Conservation (phyloP, 2,113 vertebrate species). For the Strix uralensis region DNA sequence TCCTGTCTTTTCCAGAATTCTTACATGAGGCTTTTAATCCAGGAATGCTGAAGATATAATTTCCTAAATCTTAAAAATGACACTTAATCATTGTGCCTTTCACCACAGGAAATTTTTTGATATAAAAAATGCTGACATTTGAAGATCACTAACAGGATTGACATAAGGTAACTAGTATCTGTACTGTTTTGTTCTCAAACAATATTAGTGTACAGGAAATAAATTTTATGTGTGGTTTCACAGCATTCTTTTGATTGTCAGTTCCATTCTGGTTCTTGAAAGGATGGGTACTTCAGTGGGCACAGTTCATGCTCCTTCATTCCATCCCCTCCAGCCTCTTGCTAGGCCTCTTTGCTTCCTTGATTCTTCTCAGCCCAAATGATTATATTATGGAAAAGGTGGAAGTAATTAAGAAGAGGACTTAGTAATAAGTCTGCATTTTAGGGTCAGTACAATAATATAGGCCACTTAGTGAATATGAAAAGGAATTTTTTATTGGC, state of each 20-base stretch:
- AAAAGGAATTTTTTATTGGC: neutral
- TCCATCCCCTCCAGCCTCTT: neutral
- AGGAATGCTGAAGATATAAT: neutral
- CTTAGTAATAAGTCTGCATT: neutral
- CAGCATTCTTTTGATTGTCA: neutral
- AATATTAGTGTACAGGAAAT: neutral
- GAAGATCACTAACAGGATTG: neutral
- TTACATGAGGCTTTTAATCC: neutral
- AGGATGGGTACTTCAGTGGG: neutral
- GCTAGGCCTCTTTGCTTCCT: neutral
- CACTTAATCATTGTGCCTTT: neutral
- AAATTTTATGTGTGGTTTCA: neutral
- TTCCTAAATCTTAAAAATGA: neutral
- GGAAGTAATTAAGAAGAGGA: neutral
- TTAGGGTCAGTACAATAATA: neutral
- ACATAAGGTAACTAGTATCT: neutral
- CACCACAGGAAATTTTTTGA: neutral
- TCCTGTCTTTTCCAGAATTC: neutral
- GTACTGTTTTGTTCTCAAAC: neutral
- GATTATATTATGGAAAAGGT: neutral
- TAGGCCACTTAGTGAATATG: neutral
- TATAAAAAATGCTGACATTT: neutral
- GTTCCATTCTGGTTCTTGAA: neutral
- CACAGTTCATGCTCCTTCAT: neutral
- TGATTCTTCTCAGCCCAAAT: neutral